Base-by-base conservation (phyloP, 2,113 vertebrate genomes). In the Lipophrys pholis region DNA sequence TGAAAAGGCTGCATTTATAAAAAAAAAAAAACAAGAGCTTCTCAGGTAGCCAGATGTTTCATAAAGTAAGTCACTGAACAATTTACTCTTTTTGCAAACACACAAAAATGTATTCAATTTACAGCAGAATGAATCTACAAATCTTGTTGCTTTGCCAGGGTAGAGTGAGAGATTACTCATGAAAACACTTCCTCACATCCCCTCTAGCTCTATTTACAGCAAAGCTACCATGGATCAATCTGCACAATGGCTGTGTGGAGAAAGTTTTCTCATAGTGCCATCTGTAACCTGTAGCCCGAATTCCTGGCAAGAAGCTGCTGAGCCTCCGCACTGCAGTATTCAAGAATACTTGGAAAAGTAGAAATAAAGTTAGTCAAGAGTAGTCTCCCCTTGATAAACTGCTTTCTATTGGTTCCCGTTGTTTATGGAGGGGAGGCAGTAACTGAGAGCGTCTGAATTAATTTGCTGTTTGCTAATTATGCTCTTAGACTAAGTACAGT, bases 1-100 rank as follows among this genome's bases (percentile, higher is more conserved):
- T n/a, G n/a, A n/a, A n/a, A 30, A 30, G 21, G 21, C 21, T 30
- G 21, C 21, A 30, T 30, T 30, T 62, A 67, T 65, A 66, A 73
- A 56, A 30, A 30, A 30, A 30, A 30, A 4, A 30, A 56, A 65
- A 82, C 17, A 61, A 57, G 52, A 73, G 48, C 35, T 53, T 45
- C 42, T 69, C 67, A 46, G 1, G 14, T 40, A 50, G 59, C 11
- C 5, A 45, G 35, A 69, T 60, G 35, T 68, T 77, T 48, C 6
- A 62, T 53, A 40, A 11, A 60, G 50, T 40, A 40, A 55, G 14
- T 14, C 59, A 65, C 46, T 6, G 63, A 35, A 68, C 46, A 49
- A 69, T 63, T 41, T 10, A 53, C n/a, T 12, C 0, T 39, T 8
- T 30, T 7, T 14, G 21, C 5, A 67, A n/a, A 52, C 8, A 30